phyloP scores from a whole-genome alignment of 2,113 vertebrate genomes.

The Stegostoma tigrinum region DNA sequence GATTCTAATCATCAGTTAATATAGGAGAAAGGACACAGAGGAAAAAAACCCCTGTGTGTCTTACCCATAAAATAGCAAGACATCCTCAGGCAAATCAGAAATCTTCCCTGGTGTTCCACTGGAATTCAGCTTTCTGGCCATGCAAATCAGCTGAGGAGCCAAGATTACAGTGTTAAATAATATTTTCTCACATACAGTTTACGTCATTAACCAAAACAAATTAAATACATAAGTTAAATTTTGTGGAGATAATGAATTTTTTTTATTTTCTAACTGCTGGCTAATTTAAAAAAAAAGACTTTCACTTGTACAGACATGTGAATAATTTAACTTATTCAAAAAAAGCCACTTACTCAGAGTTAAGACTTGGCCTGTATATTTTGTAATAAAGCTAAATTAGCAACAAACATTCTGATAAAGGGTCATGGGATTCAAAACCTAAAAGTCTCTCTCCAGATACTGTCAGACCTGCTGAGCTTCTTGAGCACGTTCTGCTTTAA shows the following conservation, averaged over 20 bases:
- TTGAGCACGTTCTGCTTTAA: no score
- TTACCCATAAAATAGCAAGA: conserved; percentile 21
- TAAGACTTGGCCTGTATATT: not conserved
- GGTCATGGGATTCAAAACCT: no score
- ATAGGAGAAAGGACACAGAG: not conserved
- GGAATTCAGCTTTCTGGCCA: not conserved
- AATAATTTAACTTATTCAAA: no score
- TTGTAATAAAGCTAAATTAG: not conserved
- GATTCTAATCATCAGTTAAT: not conserved
- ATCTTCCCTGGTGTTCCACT: not conserved
- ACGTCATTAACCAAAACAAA: not conserved
- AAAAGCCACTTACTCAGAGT: not conserved
- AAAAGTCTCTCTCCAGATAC: not conserved
- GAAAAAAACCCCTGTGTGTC: not conserved
- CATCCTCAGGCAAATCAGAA: not conserved
- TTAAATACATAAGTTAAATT: not conserved
- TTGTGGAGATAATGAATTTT: not conserved
- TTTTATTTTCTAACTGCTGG: not conserved
- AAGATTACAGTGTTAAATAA: not conserved
- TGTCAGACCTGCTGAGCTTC: no score
- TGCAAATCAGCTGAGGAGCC: conserved; percentile 15
- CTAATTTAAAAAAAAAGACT: not conserved
- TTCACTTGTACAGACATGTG: not conserved
- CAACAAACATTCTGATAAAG: not conserved
- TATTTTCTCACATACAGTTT: not conserved